Evolutionary conservation across 1,140 invertebrate species (phyloP), one percentile per base, ranked within the genome.

Genomic region (Ceratoteleas bidentatus): DNA sequence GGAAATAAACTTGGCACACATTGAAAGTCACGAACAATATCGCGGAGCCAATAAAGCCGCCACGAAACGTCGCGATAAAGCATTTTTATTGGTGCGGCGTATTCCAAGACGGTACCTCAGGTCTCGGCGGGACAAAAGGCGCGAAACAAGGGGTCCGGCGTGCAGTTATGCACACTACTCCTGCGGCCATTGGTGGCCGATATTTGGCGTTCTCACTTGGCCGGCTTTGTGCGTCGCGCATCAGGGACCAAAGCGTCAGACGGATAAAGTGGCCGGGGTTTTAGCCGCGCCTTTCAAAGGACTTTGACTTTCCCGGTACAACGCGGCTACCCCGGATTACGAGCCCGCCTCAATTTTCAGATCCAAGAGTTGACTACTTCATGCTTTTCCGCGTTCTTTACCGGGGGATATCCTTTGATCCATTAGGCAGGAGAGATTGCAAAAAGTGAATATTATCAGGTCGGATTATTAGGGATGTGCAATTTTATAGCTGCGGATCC

Each of bases 361-460:
- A 75, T 76, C 52, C 66, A 75, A 56, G 61, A 66, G 66, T 76
- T 76, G 73, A 76, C 66, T 75, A 72, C 72, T 81, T 76, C 66
- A 76, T 76, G 70, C 72, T 76, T 72, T 72, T 73, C 68, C 61
- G 54, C 66, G 54, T 76, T 81, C 66, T 81, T 81, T 76, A 61
- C 61, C 60, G 14, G 52, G 49, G n/a, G 24, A 24, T 24, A 52
- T 72, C 62, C 73, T 81, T 81, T 81, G 79, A 81, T 76, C 73
- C 72, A 81, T 81, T 81, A 82, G 57, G 62, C 56, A 77, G 57
- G 62, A 73, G 45, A 77, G 73, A 82, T 82, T 82, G 72, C 72
- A 72, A 57, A 68, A 62, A 77, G 56, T 73, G 73, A 70, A 68
- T 73, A 81, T 81, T 70, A 81, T 74, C 64, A 74, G 69, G 61